A percentile compares a stretch with the other conserved stretches of the same genome.
Evolutionary conservation across 2,888 invertebrate genomes (phyloP).

Genomic region (Liopterus haemorrhoidalis): DNA sequence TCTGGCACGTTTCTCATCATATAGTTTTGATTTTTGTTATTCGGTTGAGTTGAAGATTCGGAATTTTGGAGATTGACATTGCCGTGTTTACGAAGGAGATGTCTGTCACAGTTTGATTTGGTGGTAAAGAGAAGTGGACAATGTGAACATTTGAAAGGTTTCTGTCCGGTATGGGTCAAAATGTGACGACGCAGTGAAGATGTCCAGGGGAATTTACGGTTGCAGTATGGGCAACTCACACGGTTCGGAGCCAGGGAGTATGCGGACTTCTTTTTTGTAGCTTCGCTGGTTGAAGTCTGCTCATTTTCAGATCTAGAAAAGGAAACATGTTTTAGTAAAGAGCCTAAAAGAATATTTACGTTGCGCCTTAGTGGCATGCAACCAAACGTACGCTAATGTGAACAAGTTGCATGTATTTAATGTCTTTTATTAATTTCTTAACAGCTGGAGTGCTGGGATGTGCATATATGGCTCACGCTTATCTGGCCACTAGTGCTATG

Average conservation of each 20-base stretch:
- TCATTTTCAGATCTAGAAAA: constrained; percentile 61
- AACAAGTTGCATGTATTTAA: too few relatives aligned
- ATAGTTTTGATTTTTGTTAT: constrained; percentile 44
- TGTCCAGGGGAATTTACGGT: constrained; percentile 93
- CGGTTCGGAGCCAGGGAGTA: constrained; percentile 93
- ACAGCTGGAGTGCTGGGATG: too few relatives aligned
- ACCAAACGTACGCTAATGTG: too few relatives aligned
- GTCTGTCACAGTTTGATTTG: constrained; percentile 95
- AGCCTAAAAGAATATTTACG: too few relatives aligned
- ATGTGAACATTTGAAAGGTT: constrained; percentile 91
- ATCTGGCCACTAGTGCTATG: too few relatives aligned
- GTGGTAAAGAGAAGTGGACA: constrained; percentile 93
- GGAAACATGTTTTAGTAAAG: constrained; percentile 17
- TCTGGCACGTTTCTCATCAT: constrained; percentile 66
- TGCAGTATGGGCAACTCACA: constrained; percentile 88
- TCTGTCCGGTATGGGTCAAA: constrained; percentile 91
- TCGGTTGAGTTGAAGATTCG: constrained; percentile 26
- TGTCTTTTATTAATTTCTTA: too few relatives aligned
- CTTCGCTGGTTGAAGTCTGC: constrained; percentile 48
- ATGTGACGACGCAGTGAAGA: constrained; percentile 93
- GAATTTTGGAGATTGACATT: too few relatives aligned
- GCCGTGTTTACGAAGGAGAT: constrained; percentile 82
- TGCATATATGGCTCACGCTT: too few relatives aligned
- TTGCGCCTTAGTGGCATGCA: too few relatives aligned
- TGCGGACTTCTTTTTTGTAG: constrained; percentile 83